Base-by-base conservation (phyloP, 2,113 vertebrate species). In the Engraulis encrasicolus region DNA sequence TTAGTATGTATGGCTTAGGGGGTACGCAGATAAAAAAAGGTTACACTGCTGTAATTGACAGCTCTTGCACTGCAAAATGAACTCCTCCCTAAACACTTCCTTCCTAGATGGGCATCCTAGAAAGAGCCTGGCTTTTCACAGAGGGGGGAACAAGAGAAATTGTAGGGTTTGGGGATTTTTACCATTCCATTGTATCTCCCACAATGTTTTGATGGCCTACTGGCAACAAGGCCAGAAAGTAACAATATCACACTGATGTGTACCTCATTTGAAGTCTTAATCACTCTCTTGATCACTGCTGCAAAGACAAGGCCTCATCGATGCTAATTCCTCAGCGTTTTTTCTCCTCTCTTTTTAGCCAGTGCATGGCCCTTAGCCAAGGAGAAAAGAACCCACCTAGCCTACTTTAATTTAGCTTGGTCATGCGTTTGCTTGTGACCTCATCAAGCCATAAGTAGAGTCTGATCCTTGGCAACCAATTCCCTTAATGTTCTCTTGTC, bases 61-160 rank as follows among this genome's bases (percentile, higher is more conserved):
- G 66, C 27, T 15, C 11, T 71, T 71, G 31, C 14, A 31, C 31
- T 31, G 27, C 27, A 15, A 34, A 34, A 71, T 71, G 31, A 4
- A 71, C 66, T 71, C 23, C 66, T 71, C 66, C 66, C 66, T n/a
- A n/a, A n/a, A n/a, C n/a, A 71, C 66, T 71, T 31, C 66, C 66
- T 15, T 31, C 66, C 5, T 23, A 14, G 66, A 71, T 15, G 12
- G 11, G 66, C 31, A 34, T 71, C 66, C 66, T 34, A 31, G 27
- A 34, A 27, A 71, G 14, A 31, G 11, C 27, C 27, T 71, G 31
- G 66, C 27, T 6, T 2, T n/a, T n/a, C n/a, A n/a, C n/a, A 15
- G 66, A 54, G 20, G 52, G 52, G 52, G 19, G 52, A 20, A 54
- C n/a, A 66, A 23, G 27, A 34, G 27, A 31, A 71, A 12, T 23